Percentiles rank a stretch among this genome's conserved stretches.
Evolutionary conservation across 2,113 vertebrate species (phyloP).

Genomic region (Cairina moschata): DNA sequence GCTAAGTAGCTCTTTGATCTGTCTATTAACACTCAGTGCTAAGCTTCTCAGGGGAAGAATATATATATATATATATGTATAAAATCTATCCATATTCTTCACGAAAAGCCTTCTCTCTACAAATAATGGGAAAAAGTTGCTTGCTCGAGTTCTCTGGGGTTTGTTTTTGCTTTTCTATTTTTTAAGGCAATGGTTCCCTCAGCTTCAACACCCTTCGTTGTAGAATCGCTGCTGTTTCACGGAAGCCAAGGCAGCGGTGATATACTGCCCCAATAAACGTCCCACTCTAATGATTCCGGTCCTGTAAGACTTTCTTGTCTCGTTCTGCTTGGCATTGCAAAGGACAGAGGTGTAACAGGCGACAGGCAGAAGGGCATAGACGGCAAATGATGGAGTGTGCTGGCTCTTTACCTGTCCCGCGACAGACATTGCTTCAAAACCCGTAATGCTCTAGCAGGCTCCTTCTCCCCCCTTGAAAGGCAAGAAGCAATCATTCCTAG

Average conservation of each 20-base stretch:
- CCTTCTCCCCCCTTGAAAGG: not conserved
- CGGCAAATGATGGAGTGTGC: not conserved
- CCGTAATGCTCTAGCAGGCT: not conserved
- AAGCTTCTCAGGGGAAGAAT: constrained; percentile 1
- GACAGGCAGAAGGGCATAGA: not conserved
- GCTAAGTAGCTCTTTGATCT: constrained; percentile 27
- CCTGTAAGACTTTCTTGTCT: not conserved
- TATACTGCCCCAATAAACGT: not conserved
- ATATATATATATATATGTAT: not conserved
- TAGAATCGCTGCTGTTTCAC: not conserved
- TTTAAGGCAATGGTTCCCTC: not conserved
- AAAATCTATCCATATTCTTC: not conserved
- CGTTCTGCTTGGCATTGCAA: not conserved
- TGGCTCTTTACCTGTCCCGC: not conserved
- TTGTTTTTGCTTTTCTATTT: not conserved
- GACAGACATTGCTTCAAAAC: not conserved
- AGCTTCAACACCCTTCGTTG: not conserved
- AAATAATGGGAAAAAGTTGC: not conserved
- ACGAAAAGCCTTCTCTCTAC: not conserved
- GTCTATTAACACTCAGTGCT: not conserved
- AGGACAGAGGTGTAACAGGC: not conserved
- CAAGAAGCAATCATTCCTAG: not conserved
- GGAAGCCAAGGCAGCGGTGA: not conserved
- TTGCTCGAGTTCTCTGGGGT: not conserved
- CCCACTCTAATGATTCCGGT: not conserved